Evolutionary conservation across 2,113 vertebrate species (phyloP), one percentile per base, ranked within the genome.

Genomic region (Cheilinus undulatus): DNA sequence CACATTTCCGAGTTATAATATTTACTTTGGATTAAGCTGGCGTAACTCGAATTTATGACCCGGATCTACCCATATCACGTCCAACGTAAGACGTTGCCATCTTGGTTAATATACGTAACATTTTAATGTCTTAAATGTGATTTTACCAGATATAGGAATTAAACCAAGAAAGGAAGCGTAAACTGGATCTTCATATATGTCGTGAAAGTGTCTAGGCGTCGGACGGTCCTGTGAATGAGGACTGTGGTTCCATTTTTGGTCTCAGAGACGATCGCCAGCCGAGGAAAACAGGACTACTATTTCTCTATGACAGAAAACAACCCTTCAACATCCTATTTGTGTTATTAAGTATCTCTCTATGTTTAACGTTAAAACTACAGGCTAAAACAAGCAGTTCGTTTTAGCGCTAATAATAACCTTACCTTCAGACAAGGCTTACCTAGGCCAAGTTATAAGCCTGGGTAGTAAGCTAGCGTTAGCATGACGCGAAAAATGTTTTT

Each of bases 171-270:
- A n/a, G n/a, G n/a, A n/a, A n/a, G n/a, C n/a, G n/a, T n/a, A n/a
- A n/a, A n/a, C n/a, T n/a, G n/a, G n/a, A n/a, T n/a, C n/a, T n/a
- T n/a, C n/a, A n/a, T n/a, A n/a, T n/a, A n/a, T n/a, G n/a, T n/a
- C n/a, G n/a, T n/a, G n/a, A n/a, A n/a, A n/a, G n/a, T n/a, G n/a
- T n/a, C n/a, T n/a, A n/a, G n/a, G n/a, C n/a, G n/a, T n/a, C n/a
- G n/a, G n/a, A n/a, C n/a, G n/a, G n/a, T n/a, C n/a, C n/a, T n/a
- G n/a, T n/a, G n/a, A n/a, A 24, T 6, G 4, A 28, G 46, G 30
- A 22, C 7, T 24, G 49, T 12, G 48, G 26, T 68, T 72, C 78
- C 75, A 82, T 84, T 59, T 42, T 75, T 68, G 51, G 65, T 42
- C 5, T 42, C 4, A 50, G 14, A 34, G 19, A 36, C 28, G 5